phyloP scores from a whole-genome alignment of 1,140 invertebrate genomes.

The Anastatus disparis region DNA sequence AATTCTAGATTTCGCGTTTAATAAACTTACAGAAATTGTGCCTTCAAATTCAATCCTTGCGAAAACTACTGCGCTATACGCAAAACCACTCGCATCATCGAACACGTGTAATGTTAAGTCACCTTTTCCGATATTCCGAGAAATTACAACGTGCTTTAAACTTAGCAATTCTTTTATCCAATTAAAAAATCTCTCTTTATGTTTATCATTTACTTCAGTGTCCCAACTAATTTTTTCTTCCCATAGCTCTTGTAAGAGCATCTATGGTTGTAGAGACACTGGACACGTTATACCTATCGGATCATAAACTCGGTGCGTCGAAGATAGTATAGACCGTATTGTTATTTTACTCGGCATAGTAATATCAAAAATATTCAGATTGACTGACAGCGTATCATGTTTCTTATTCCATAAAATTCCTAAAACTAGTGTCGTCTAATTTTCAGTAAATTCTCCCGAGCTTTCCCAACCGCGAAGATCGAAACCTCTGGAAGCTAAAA shows the following conservation, averaged over 20 bases:
- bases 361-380: neutral
- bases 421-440: neutral
- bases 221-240: slow-evolving; percentile 47
- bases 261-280: slow-evolving; percentile 46
- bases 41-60: neutral
- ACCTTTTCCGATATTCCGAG: neutral
- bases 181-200: slow-evolving; percentile 5
- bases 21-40: neutral
- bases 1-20: slow-evolving; percentile 46
- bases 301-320: slow-evolving; percentile 52
- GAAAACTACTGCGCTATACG: slow-evolving; percentile 38
- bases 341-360: neutral
- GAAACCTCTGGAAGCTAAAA: slow-evolving; percentile 21
- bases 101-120: neutral
- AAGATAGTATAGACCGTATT: slow-evolving; percentile 44
- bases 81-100: slow-evolving; percentile 42
- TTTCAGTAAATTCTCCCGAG: neutral
- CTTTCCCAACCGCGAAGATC: slow-evolving; percentile 32
- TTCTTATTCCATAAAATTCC: slow-evolving; percentile 29
- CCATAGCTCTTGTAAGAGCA: slow-evolving; percentile 50
- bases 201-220: neutral
- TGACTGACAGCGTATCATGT: neutral
- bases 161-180: too few relatives aligned
- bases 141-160: neutral
- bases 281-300: slow-evolving; percentile 51